A percentile compares a stretch with the other conserved stretches of the same genome.
Evolutionary conservation across 2,888 invertebrate species (phyloP).

Genomic region (Elaeidobius kamerunicus): DNA sequence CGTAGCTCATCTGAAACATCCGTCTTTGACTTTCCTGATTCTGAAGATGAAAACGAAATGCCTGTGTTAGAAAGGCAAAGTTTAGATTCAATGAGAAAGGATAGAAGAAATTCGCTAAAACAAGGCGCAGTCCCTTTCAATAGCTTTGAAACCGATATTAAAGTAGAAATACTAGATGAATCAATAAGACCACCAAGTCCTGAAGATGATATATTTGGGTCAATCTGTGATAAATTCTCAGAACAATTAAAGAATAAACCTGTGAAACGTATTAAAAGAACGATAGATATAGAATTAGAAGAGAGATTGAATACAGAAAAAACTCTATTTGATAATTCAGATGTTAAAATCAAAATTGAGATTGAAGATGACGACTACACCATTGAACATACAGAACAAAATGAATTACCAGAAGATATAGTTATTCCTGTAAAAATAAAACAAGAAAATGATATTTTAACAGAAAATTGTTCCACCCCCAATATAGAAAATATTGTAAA

Average conservation of each 20-base stretch:
- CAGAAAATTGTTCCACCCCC: slow-evolving; percentile 16
- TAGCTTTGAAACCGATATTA: slow-evolving; percentile 4
- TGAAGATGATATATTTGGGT: slow-evolving; percentile 59
- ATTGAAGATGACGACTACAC: slow-evolving; percentile 8
- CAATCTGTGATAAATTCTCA: slow-evolving; percentile 74
- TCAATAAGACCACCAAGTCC: slow-evolving; percentile 39
- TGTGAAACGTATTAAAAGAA: slow-evolving; percentile 50
- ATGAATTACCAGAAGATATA: background rate
- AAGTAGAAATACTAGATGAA: slow-evolving; percentile 10
- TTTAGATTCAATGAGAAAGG: slow-evolving; percentile 61
- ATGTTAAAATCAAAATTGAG: slow-evolving; percentile 33
- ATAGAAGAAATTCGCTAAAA: slow-evolving; percentile 59
- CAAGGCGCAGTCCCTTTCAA: slow-evolving; percentile 50
- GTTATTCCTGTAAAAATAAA: background rate
- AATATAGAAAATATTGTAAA: slow-evolving; percentile 25
- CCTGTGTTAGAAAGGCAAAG: slow-evolving; percentile 63
- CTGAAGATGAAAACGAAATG: slow-evolving; percentile 62
- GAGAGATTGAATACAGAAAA: slow-evolving; percentile 36
- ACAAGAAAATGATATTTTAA: slow-evolving; percentile 25
- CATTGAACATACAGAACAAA: slow-evolving; percentile 9
- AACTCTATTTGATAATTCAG: slow-evolving; percentile 34
- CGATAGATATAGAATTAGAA: slow-evolving; percentile 40
- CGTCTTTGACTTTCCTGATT: slow-evolving; percentile 63
- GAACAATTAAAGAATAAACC: slow-evolving; percentile 66
- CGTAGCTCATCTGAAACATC: slow-evolving; percentile 62